Evolutionary conservation across 2,113 vertebrate species (phyloP), one percentile per base, ranked within the genome.

Genomic region (Prietella phreatophila): DNA sequence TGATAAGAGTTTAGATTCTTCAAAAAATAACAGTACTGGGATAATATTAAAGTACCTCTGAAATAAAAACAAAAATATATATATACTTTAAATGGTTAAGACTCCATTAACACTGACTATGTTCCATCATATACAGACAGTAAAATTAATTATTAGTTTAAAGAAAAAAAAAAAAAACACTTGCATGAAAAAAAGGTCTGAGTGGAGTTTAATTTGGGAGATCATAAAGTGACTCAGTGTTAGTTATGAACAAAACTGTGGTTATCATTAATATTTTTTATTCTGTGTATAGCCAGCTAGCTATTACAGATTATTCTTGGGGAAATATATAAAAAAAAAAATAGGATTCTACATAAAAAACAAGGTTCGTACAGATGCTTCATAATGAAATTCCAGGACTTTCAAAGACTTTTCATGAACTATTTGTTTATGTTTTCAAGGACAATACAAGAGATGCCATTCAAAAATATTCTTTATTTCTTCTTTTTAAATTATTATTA

Each of bases 31-130:
- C 36, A 56, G 14, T 3, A 58, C 6, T 58, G 11, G 14, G 14
- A 81, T 36, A 58, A 81, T 25, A 81, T 81, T 81, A 81, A 81
- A 81, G 50, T 58, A 81, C 79, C 55, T 36, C 79, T 58, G n/a
- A 81, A 81, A 19, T 73, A 3, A 39, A 42, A 47, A 47, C 5
- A 47, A 20, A 75, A 3, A 30, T 47, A 50, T 10, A 61, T 27
- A 61, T 27, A 65, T n/a, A 39, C 17, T 10, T 73, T 9, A 73
- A 73, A 73, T 42, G 71, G 71, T 19, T 14, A 69, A 69, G 30
- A 36, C 67, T 50, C 47, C 47, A 50, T 50, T 10, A 50, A 50
- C 47, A 50, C 11, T 27, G 8, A 63, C 10, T 9, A 50, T 10
- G 47, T 65, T n/a, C 27, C 9, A 67, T 67, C 3, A 30, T 5